These are phyloP conservation scores for Anarrhichthys ocellatus DNA, from an alignment of 2,113 vertebrate species.

Conservation along the genomic window DNA sequence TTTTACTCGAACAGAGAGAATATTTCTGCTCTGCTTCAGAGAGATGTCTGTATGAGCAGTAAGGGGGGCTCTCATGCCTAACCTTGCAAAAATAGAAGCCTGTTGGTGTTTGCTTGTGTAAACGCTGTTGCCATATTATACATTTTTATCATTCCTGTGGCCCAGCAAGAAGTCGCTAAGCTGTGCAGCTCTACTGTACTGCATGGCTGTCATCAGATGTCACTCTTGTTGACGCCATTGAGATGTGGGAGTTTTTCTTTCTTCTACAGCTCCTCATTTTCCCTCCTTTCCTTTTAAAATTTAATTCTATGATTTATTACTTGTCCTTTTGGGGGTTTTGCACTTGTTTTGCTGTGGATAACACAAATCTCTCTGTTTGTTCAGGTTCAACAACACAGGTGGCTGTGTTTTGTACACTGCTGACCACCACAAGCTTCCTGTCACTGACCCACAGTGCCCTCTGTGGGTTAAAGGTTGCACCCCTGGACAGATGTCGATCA, in stretches of 20 bases:
- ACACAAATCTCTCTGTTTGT: background rate
- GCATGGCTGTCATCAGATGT: conserved; percentile 49
- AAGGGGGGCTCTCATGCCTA: background rate
- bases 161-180: background rate
- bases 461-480: conserved; percentile 55
- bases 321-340: background rate
- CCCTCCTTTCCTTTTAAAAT: background rate
- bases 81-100: conserved; percentile 13
- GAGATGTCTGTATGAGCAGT: conserved; percentile 14
- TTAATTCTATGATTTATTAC: background rate
- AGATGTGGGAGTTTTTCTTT: background rate
- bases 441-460: conserved; percentile 37
- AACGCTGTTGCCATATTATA: conserved; percentile 44
- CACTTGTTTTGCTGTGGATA: background rate
- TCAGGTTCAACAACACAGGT: background rate
- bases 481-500: conserved; percentile 41
- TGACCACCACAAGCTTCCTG: conserved; percentile 51
- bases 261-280: background rate
- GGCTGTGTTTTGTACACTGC: conserved; percentile 1
- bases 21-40: background rate
- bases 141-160: conserved; percentile 47
- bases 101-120: conserved; percentile 24
- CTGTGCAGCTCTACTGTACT: conserved; percentile 3
- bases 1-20: background rate
- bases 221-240: background rate